Conservation (phyloP, 2,113 vertebrate species). For the Tragelaphus buxtoni region DNA sequence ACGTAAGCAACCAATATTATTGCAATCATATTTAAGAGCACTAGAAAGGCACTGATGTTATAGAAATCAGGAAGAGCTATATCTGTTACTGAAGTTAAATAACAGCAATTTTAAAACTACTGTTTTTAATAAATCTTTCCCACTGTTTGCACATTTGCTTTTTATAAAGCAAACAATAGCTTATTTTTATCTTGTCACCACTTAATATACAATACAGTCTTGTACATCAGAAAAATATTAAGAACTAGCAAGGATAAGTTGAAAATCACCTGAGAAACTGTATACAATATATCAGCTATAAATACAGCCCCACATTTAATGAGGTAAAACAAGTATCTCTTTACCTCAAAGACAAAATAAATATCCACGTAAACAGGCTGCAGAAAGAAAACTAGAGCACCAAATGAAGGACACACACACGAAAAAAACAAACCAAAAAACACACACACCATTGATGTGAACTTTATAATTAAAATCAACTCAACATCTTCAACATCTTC, state of each 20-base stretch:
- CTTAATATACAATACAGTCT: not conserved
- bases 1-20: not conserved
- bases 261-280: conserved; percentile 11
- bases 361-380: not conserved
- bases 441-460: not conserved
- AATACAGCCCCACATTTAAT: not conserved
- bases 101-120: not conserved
- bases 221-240: not conserved
- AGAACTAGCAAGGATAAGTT: conserved; percentile 25
- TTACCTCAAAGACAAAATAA: conserved; percentile 42
- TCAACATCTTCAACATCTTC: not conserved
- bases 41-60: not conserved
- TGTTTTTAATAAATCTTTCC: not conserved
- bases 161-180: conserved; percentile 16
- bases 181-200: conserved; percentile 21
- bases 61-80: not conserved
- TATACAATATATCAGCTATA: not conserved
- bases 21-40: not conserved
- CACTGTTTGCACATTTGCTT: not conserved
- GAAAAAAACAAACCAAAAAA: not conserved
- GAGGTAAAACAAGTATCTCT: not conserved
- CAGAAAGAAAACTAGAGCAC: not conserved
- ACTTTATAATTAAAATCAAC: conserved; percentile 15
- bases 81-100: not conserved
- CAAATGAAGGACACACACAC: not conserved